A percentile compares a stretch with the other conserved stretches of the same genome.
Evolutionary conservation across 1,140 invertebrate genomes (phyloP).

Genomic region (Maconellicoccus hirsutus): DNA sequence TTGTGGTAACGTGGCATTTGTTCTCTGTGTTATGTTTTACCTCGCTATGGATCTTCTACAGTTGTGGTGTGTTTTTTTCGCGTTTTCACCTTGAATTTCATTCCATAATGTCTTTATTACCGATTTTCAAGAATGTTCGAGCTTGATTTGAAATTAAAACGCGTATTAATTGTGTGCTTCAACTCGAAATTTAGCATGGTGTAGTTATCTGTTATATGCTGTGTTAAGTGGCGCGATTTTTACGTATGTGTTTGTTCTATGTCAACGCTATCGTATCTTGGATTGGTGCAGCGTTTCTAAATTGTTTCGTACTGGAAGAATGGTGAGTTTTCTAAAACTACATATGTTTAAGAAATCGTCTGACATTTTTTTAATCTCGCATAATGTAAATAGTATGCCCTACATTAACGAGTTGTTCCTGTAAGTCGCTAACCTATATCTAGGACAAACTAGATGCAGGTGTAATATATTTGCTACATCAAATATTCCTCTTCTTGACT

Average conservation of each 20-base stretch:
- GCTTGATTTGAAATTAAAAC: neutral
- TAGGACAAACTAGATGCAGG: neutral
- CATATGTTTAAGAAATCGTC: too few relatives aligned
- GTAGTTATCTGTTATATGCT: neutral
- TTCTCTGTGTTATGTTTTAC: neutral
- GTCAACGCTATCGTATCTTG: too few relatives aligned
- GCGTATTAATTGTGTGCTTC: neutral
- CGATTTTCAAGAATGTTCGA: neutral
- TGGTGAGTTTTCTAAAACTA: neutral
- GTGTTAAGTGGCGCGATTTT: conserved; percentile 1
- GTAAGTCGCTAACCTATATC: conserved; percentile 3
- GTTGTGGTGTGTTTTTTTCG: neutral
- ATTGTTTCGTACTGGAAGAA: too few relatives aligned
- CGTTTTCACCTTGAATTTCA: conserved; percentile 8
- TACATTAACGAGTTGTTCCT: neutral
- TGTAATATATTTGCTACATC: conserved; percentile 9
- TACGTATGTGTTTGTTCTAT: neutral
- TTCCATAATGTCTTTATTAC: neutral
- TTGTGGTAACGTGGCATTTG: conserved; percentile 2
- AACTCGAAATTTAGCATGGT: neutral
- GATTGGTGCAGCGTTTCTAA: too few relatives aligned
- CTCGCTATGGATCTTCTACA: neutral
- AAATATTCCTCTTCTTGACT: too few relatives aligned
- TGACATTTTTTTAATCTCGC: neutral
- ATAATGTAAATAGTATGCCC: neutral